These are phyloP conservation scores for Capreolus pygargus DNA, from an alignment of 2,113 vertebrate species.

Conservation along the genomic window DNA sequence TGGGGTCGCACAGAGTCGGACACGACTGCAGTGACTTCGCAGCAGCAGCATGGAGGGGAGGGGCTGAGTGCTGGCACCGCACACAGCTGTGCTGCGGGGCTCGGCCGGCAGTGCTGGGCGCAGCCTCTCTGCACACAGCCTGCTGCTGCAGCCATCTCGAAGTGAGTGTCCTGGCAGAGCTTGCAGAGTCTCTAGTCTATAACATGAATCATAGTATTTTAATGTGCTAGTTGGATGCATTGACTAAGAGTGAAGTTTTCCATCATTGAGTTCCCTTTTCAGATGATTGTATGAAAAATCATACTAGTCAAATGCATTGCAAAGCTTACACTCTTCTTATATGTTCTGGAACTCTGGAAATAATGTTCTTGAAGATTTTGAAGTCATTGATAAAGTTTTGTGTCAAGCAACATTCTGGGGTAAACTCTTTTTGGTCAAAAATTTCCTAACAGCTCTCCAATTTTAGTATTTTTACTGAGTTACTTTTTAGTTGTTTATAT, in stretches of 20 bases:
- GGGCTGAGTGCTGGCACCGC: background rate
- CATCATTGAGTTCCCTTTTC: background rate
- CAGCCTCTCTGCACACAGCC: no score
- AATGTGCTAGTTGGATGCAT: background rate
- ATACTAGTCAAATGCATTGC: background rate
- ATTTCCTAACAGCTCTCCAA: background rate
- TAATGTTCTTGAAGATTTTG: background rate
- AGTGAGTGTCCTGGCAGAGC: background rate
- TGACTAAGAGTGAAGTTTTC: background rate
- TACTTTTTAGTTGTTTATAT: background rate
- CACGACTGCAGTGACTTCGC: no score
- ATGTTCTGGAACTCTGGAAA: background rate
- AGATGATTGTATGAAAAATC: background rate
- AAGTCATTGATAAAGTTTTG: background rate
- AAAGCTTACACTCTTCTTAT: background rate
- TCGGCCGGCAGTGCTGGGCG: accelerated
- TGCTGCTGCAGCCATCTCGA: background rate
- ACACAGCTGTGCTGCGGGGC: background rate
- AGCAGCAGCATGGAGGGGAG: background rate
- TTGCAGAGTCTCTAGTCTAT: background rate
- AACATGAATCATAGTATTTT: background rate
- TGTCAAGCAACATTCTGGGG: background rate
- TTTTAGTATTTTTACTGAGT: background rate
- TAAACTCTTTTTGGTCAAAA: background rate
- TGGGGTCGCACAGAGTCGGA: no score